Evolutionary conservation across 2,797 vertebrate species (phyloP), one percentile per base, ranked within the genome.

Genomic region (Tamandua tetradactyla): DNA sequence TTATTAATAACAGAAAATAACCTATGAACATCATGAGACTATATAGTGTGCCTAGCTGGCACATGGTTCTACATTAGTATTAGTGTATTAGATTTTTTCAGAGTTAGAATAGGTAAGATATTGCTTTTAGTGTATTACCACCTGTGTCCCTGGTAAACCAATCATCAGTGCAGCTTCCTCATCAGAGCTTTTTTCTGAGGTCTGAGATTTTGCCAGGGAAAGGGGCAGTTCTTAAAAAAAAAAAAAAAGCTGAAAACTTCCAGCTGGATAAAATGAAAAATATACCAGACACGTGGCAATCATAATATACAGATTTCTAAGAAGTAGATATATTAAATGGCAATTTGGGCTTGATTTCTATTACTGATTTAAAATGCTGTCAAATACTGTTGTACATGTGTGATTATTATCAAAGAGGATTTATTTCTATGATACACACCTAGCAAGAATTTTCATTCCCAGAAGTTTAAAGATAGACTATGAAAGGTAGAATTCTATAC

Each of bases 211-310:
- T 80, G 69, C 55, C 47, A 74, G 72, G 52, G 23, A 91, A 93
- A 86, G 66, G 7, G 9, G 18, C 30, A 78, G 59, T 57, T 83
- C 20, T 76, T 7, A 18, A 66, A n/a, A 57, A 75, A 37, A 80
- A 80, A 44, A 23, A 55, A 79, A 83, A 69, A 37, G 42, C 17
- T 94, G 49, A 89, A 94, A 94, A 92, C 17, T 25, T 74, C 18
- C 11, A 72, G 76, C 15, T 32, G 69, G 49, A 59, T 61, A 83
- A 87, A 91, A 76, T 59, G 9, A 90, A 89, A 81, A 42, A 15
- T 35, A 15, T 52, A 88, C 57, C 42, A 85, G 30, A 52, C 6
- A 92, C 12, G 61, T 13, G n/a, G 30, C 18, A 59, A 75, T 64
- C 47, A 76, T 40, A 79, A 82, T 14, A 88, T 1, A 76, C 12